A percentile compares a stretch with the other conserved stretches of the same genome.
Conservation (phyloP, 2,888 invertebrate genomes). For the Tromatobia lineatoria region DNA sequence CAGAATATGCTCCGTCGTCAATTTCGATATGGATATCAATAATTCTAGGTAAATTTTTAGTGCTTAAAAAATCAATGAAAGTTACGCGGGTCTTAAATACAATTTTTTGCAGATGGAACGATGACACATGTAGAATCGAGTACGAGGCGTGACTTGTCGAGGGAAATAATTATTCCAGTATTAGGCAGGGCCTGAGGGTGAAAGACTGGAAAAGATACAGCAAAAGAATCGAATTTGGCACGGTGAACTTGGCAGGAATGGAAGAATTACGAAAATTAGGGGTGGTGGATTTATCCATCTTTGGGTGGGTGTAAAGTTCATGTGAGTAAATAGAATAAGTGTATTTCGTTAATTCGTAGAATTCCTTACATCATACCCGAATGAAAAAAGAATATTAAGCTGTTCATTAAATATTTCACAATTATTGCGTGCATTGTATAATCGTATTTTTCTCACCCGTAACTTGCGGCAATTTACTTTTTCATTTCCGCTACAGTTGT, state of each 20-base stretch:
- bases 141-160: background rate
- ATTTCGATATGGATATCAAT: background rate
- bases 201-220: constrained; percentile 4
- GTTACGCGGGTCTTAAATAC: background rate
- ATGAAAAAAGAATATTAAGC: background rate
- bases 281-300: constrained; percentile 80
- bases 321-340: background rate
- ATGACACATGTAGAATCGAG: background rate
- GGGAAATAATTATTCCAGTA: background rate
- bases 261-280: constrained; percentile 79
- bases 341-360: background rate
- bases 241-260: constrained; percentile 74
- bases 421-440: background rate
- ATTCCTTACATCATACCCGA: background rate
- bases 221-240: constrained; percentile 75
- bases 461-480: too few relatives aligned
- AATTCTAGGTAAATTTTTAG: background rate
- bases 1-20: too few relatives aligned
- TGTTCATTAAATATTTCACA: background rate
- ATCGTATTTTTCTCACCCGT: background rate
- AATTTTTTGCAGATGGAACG: background rate
- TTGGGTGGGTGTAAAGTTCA: constrained; percentile 34
- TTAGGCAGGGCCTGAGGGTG: background rate
- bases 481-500: too few relatives aligned
- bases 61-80: background rate